phyloP scores from a whole-genome alignment of 2,888 invertebrate species.

The Bellardia bayeri region DNA sequence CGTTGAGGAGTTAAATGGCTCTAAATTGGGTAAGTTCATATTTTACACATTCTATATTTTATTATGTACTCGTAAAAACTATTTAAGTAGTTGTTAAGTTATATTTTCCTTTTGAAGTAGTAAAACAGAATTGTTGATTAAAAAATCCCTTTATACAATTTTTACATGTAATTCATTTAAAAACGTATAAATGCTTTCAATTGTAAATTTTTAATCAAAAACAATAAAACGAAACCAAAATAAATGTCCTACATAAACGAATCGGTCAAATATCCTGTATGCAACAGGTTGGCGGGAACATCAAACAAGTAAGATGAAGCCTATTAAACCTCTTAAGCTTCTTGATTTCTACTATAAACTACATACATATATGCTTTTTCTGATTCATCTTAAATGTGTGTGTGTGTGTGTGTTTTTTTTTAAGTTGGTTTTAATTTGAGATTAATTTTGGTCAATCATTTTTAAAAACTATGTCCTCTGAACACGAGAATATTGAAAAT shows the following conservation, averaged over 20 bases:
- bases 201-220: constrained; percentile 41
- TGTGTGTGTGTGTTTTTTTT: not conserved
- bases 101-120: constrained; percentile 46
- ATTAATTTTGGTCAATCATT: constrained; percentile 58
- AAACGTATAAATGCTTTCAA: constrained; percentile 38
- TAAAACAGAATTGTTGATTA: constrained; percentile 30
- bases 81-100: constrained; percentile 51
- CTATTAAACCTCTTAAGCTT: not conserved
- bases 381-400: constrained; percentile 13
- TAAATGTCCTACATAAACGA: constrained; percentile 24
- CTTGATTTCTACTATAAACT: not conserved
- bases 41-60: constrained; percentile 2
- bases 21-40: constrained; percentile 83
- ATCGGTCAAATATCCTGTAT: constrained; percentile 45
- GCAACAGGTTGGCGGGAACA: constrained; percentile 90
- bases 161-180: constrained; percentile 49
- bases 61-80: not conserved
- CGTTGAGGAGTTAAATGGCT: constrained; percentile 80
- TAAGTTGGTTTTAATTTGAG: constrained; percentile 30
- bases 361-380: not conserved
- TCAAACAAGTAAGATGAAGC: constrained; percentile 89
- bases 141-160: constrained; percentile 40
- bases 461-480: constrained; percentile 83
- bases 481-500: constrained; percentile 31
- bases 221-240: constrained; percentile 5